Conservation (phyloP, 1,140 invertebrate species). For the Drosophila nikananu region DNA sequence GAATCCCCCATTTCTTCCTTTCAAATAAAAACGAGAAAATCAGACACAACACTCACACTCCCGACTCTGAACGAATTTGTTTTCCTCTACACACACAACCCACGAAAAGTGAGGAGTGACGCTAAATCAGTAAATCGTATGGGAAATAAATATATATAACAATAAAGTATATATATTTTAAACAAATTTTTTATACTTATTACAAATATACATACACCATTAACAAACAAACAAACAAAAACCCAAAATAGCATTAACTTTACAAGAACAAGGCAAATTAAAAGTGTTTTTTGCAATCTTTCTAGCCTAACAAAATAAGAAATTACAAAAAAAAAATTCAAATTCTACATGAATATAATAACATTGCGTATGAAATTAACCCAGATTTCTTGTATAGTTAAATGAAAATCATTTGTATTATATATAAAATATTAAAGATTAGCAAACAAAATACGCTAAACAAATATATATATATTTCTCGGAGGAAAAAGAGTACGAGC, state of each 20-base stretch:
- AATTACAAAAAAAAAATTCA: slow-evolving; percentile 44
- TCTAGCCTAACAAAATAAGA: slow-evolving; percentile 52
- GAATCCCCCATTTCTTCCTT: slow-evolving; percentile 6
- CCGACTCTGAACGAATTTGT: slow-evolving; percentile 64
- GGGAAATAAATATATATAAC: slow-evolving; percentile 40
- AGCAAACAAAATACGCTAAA: slow-evolving; percentile 46
- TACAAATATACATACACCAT: slow-evolving; percentile 71
- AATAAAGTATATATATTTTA: slow-evolving; percentile 71
- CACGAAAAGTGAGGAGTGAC: slow-evolving; percentile 28
- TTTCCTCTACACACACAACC: slow-evolving; percentile 25
- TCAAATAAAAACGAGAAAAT: neutral
- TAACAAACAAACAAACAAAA: slow-evolving; percentile 17
- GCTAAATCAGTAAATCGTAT: slow-evolving; percentile 59
- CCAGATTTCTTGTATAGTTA: slow-evolving; percentile 78
- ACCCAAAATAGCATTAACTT: slow-evolving; percentile 62
- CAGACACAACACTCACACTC: slow-evolving; percentile 28
- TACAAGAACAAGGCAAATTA: slow-evolving; percentile 59
- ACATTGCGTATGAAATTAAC: slow-evolving; percentile 61
- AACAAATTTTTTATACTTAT: slow-evolving; percentile 81
- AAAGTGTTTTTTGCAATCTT: slow-evolving; percentile 69
- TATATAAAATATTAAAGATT: slow-evolving; percentile 64
- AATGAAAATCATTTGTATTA: slow-evolving; percentile 77
- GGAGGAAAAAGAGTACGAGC: slow-evolving; percentile 30
- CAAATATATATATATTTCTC: slow-evolving; percentile 21
- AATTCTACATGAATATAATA: slow-evolving; percentile 52